Evolutionary conservation across 1,140 invertebrate genomes (phyloP).

Genomic region (Mizuhopecten yessoensis): DNA sequence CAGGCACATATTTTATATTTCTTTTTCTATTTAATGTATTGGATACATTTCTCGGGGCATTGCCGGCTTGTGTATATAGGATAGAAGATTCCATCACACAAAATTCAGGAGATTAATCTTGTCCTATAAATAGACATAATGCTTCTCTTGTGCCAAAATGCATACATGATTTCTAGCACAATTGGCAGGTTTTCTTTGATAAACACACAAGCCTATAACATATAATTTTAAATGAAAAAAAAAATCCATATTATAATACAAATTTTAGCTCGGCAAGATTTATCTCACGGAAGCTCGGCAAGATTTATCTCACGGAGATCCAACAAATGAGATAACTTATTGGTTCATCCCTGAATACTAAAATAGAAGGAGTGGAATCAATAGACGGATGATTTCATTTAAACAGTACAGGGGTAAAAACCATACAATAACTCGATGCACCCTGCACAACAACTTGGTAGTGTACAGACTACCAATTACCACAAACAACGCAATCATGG

Average conservation of each 20-base stretch:
- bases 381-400: background rate
- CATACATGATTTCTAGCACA: background rate
- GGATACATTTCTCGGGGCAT: background rate
- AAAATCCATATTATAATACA: constrained; percentile 36
- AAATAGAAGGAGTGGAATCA: background rate
- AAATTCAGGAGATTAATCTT: constrained; percentile 11
- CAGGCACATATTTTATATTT: background rate
- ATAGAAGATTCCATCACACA: background rate
- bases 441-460: background rate
- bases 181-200: constrained; percentile 1
- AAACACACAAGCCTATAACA: constrained; percentile 6
- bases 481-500: background rate
- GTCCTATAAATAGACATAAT: constrained; percentile 6
- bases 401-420: background rate
- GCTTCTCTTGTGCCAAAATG: constrained; percentile 7
- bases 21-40: background rate
- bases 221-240: background rate
- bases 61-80: background rate
- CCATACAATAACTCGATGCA: background rate
- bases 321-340: background rate
- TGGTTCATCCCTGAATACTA: background rate
- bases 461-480: background rate
- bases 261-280: constrained; percentile 21
- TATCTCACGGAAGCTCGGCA: background rate
- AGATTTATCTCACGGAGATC: background rate